Evolutionary conservation across 2,113 vertebrate species (phyloP).

Genomic region (Hassar affinis): DNA sequence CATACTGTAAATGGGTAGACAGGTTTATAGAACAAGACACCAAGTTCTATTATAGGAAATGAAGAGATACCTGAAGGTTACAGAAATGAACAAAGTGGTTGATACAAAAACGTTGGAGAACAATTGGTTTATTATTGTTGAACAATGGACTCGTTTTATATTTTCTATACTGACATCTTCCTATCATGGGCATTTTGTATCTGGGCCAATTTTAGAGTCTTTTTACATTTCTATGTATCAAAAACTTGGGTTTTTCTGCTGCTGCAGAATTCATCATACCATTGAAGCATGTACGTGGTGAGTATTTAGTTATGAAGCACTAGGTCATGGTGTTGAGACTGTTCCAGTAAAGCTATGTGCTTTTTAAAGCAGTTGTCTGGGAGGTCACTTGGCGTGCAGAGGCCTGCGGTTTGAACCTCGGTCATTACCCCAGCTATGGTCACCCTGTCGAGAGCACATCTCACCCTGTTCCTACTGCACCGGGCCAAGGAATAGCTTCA

Average conservation of each 20-base stretch:
- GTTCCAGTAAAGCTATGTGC: slow-evolving; percentile 8
- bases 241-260: neutral
- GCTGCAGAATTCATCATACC: neutral
- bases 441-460: neutral
- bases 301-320: neutral
- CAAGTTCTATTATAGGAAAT: neutral
- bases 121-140: neutral
- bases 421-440: neutral
- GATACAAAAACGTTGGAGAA: neutral
- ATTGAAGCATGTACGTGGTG: neutral
- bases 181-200: neutral
- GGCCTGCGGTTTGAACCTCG: neutral
- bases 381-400: neutral
- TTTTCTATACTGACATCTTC: neutral
- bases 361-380: slow-evolving; percentile 27
- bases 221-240: neutral
- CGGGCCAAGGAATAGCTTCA: slow-evolving; percentile 29
- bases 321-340: neutral
- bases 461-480: slow-evolving; percentile 1
- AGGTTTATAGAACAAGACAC: neutral
- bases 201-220: neutral
- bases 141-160: neutral
- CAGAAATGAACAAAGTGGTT: neutral
- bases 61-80: neutral
- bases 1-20: neutral